Evolutionary conservation across 1,140 invertebrate genomes (phyloP), one percentile per base, ranked within the genome.

Genomic region (Eurosta solidaginis): DNA sequence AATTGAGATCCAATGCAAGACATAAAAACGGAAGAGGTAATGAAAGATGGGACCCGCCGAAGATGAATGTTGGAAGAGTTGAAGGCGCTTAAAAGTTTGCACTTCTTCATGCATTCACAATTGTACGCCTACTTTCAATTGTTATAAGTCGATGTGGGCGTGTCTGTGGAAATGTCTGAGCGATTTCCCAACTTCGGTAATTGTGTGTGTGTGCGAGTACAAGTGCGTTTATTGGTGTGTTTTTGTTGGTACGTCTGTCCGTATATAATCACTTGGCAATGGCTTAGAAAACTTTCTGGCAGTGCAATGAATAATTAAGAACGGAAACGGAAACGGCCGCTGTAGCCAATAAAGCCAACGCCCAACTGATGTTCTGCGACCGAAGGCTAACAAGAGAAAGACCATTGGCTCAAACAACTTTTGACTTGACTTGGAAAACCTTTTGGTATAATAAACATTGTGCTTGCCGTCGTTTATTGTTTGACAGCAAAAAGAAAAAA

Each of bases 241-340:
- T 17, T 22, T 6, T 36, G 17, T 68, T 29, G n/a, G 17, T 68
- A 36, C 12, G 59, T 33, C 2, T 54, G n/a, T 1, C n/a, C 9
- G 27, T 3, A 5, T 17, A 17, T 42, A 33, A 17, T 20, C 59
- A 68, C 33, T 68, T 68, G 59, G 59, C 59, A 68, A 33, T 27
- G 59, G 59, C 59, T 68, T 68, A 68, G 59, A 68, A 68, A 68
- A 68, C 59, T 68, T 68, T 68, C 33, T 68, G 59, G 59, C 59
- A 68, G 33, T 40, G 59, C 59, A 68, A 68, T 68, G 59, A 68
- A 68, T 68, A 68, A 68, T 68, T 68, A 68, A 68, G 59, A 68
- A 68, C 59, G 59, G 59, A 68, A 68, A 68, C 59, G 59, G 59
- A 68, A 68, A 68, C 33, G 59, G n/a, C 33, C 59, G 59, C 59